phyloP scores from a whole-genome alignment of 37 sponge, comb jelly and placozoan genomes.

The Cladorhizidae sp. region DNA sequence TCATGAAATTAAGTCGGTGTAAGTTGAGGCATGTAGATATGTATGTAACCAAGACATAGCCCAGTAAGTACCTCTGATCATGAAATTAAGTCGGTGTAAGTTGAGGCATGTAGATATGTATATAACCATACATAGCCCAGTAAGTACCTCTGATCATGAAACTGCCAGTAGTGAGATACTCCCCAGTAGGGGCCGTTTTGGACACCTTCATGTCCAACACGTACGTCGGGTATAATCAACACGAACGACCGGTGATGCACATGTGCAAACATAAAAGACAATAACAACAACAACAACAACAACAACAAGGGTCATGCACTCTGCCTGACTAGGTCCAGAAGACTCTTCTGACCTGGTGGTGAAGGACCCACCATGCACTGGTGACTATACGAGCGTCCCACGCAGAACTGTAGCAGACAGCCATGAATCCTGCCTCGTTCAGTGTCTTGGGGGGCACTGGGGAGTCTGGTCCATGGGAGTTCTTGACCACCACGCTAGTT shows the following conservation, averaged over 20 bases:
- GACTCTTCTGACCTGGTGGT: conserved; percentile 83
- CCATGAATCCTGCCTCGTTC: conserved; percentile 93
- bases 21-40: too few species aligned
- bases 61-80: neutral
- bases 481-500: conserved; percentile 93
- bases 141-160: conserved; percentile 96
- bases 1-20: too few species aligned
- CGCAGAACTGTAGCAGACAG: conserved; percentile 94
- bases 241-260: too few species aligned
- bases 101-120: too few species aligned
- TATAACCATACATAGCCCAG: too few species aligned
- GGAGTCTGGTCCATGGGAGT: conserved; percentile 59
- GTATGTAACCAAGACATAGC: too few species aligned
- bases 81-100: neutral
- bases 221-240: too few species aligned
- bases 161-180: conserved; percentile 96
- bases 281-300: too few species aligned
- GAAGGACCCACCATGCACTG: conserved; percentile 96
- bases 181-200: conserved; percentile 97
- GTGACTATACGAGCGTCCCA: conserved; percentile 93
- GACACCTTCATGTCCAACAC: too few species aligned
- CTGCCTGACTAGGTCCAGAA: too few species aligned
- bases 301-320: too few species aligned
- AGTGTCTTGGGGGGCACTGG: conserved; percentile 90
- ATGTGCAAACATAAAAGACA: too few species aligned